phyloP scores from a whole-genome alignment of 2,113 vertebrate species.

The Dermatemys mawii region DNA sequence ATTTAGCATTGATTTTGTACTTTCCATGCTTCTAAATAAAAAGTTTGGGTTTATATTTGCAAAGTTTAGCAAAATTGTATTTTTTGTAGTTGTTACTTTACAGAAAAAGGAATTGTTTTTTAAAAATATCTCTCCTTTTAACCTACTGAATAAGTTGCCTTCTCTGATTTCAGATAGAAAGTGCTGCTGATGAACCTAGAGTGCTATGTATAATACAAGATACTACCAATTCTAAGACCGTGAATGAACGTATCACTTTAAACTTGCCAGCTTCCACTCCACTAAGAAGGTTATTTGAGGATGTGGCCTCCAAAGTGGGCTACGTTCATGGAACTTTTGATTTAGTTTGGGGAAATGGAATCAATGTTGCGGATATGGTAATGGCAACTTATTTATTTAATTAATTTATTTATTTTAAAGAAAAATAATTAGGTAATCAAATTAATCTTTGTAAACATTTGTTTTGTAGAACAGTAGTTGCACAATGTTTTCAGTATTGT shows the following conservation, averaged over 20 bases:
- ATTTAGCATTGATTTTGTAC: not conserved
- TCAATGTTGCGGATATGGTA: slow-evolving; percentile 81
- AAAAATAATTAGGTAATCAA: too few relatives aligned
- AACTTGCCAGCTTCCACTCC: slow-evolving; percentile 96
- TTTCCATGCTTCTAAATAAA: not conserved
- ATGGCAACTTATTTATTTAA: slow-evolving; percentile 37
- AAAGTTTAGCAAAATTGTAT: not conserved
- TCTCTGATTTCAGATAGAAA: slow-evolving; percentile 87
- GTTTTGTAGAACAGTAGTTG: fast-evolving
- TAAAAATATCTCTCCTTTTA: not conserved
- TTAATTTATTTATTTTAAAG: not conserved
- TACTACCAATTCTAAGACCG: slow-evolving; percentile 91
- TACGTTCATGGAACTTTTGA: slow-evolving; percentile 93
- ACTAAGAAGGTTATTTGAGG: slow-evolving; percentile 88
- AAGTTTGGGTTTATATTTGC: not conserved
- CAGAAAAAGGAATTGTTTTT: not conserved
- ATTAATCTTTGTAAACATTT: not conserved
- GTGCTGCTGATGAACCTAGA: slow-evolving; percentile 96
- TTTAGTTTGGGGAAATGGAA: slow-evolving; percentile 86
- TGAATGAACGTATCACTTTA: slow-evolving; percentile 91
- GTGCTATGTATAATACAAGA: slow-evolving; percentile 98
- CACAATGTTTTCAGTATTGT: fast-evolving
- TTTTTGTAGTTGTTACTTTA: not conserved
- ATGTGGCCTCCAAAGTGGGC: slow-evolving; percentile 93
- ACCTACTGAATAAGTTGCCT: not conserved